phyloP scores from a whole-genome alignment of 2,797 vertebrate species.

The Chelidonichthys spinosus region DNA sequence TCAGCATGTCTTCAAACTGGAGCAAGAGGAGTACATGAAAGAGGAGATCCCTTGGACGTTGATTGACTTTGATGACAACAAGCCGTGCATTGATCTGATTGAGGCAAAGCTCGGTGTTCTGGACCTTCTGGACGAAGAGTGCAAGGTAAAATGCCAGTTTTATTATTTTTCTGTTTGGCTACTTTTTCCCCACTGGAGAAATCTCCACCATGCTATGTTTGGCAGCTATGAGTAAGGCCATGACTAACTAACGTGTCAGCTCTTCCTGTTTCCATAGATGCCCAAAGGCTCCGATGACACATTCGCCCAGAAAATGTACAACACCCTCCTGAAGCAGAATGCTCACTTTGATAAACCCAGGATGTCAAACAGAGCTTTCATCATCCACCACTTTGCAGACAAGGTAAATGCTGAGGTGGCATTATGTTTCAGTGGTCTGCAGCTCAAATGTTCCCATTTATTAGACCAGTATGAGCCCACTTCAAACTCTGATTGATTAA shows the following conservation, averaged over 20 bases:
- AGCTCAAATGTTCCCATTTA: slow-evolving; percentile 5
- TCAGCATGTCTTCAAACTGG: slow-evolving; percentile 98
- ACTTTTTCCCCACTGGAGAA: slow-evolving; percentile 16
- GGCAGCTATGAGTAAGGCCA: slow-evolving; percentile 68
- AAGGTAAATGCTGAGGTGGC: slow-evolving; percentile 84
- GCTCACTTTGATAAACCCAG: slow-evolving; percentile 94
- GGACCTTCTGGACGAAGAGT: slow-evolving; percentile 97
- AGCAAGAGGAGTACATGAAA: slow-evolving; percentile 98
- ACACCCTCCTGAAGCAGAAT: slow-evolving; percentile 92
- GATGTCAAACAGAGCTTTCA: slow-evolving; percentile 95
- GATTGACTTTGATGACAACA: slow-evolving; percentile 99
- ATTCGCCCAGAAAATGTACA: slow-evolving; percentile 97
- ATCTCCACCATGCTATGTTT: slow-evolving; percentile 13
- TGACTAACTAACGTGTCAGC: slow-evolving; percentile 72
- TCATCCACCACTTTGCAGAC: slow-evolving; percentile 97
- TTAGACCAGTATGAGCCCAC: slow-evolving; percentile 1
- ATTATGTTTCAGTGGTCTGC: neutral
- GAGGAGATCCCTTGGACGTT: slow-evolving; percentile 98
- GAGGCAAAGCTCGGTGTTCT: slow-evolving; percentile 95
- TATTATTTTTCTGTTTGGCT: slow-evolving; percentile 4
- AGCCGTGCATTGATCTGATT: slow-evolving; percentile 97
- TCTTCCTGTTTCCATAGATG: slow-evolving; percentile 88
- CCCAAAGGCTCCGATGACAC: slow-evolving; percentile 95
- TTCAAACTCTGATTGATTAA: slow-evolving; percentile 25
- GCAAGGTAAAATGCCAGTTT: slow-evolving; percentile 84